Base-by-base conservation (phyloP, 2,797 vertebrate species). In the Poecile montanus region DNA sequence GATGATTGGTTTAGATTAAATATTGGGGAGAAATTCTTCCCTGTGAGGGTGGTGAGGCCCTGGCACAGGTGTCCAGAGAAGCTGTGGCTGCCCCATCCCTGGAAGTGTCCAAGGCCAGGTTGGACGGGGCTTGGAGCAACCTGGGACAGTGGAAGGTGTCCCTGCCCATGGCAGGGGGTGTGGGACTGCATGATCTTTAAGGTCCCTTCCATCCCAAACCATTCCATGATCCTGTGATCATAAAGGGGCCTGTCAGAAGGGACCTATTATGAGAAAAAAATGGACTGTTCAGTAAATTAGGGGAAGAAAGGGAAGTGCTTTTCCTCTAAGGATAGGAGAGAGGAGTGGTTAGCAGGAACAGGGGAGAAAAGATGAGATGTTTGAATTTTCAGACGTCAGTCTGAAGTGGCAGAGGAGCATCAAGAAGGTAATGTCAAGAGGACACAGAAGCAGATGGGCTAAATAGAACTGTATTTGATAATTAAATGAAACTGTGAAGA, bases 51-150 rank as follows among this genome's bases (percentile, higher is more conserved):
- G 40, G 1, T 0, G 0, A 48, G 58, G 21, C 34, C 11, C 53
- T 72, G 40, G 30, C 8, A 13, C 65, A 45, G 50, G 0, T 63
- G 16, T 21, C 21, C 51, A 72, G 53, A 42, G 58, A 0, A 47
- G 26, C 73, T 78, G 60, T 5, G 73, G 16, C 34, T 84, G 51
- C 6, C 3, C 9, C 66, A 77, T 47, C 40, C 34, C 60, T 89
- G 88, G 38, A 0, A 57, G 22, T 72, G 58, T 5, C 5, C 51
- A 11, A 45, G 67, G 23, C 9, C 60, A 53, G 40, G 40, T 0
- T 66, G 58, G 53, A 53, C 0, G 0, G n/a, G 26, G 13, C 26
- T 48, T 7, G 60, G 30, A 21, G 8, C 30, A 42, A 0, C n/a
- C 34, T 54, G 66, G 30, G 18, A 0, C 0, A 1, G 25, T 58